phyloP scores from a whole-genome alignment of 2,888 invertebrate species.

The Pilophorus perplexus region DNA sequence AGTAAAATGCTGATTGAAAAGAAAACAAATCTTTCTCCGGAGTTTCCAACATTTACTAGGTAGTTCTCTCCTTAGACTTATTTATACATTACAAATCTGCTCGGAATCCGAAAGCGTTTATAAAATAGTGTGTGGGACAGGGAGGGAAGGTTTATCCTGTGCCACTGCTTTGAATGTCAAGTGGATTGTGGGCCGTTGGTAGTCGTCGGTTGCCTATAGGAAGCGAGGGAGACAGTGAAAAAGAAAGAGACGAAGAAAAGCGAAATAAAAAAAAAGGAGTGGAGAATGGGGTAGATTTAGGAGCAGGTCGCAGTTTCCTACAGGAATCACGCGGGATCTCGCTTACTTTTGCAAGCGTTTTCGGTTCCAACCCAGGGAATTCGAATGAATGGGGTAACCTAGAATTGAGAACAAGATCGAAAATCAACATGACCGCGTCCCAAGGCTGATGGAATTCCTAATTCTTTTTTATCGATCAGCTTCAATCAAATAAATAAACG shows the following conservation, averaged over 20 bases:
- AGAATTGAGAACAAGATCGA: no score
- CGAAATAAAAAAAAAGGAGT: background rate
- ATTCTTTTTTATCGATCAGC: no score
- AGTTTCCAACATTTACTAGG: conserved; percentile 22
- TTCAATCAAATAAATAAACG: no score
- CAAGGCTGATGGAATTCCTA: no score
- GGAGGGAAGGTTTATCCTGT: conserved; percentile 21
- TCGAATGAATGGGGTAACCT: no score
- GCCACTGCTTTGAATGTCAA: conserved; percentile 23
- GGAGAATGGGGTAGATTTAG: conserved; percentile 1
- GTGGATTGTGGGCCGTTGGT: conserved; percentile 13
- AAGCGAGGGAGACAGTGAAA: background rate
- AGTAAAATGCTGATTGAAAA: conserved; percentile 26
- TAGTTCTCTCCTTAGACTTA: conserved; percentile 13
- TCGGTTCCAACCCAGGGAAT: no score
- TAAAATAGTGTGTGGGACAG: conserved; percentile 15
- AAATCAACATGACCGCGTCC: no score
- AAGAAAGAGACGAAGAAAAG: no score
- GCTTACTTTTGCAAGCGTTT: background rate
- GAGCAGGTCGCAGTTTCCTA: conserved; percentile 12
- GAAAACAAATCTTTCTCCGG: conserved; percentile 24
- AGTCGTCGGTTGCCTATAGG: background rate
- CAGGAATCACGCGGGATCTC: conserved; percentile 5
- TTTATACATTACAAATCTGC: conserved; percentile 36
- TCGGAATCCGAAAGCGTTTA: conserved; percentile 31